Evolutionary conservation across 2,888 invertebrate genomes (phyloP).

Genomic region (Tetanocera ferruginea): DNA sequence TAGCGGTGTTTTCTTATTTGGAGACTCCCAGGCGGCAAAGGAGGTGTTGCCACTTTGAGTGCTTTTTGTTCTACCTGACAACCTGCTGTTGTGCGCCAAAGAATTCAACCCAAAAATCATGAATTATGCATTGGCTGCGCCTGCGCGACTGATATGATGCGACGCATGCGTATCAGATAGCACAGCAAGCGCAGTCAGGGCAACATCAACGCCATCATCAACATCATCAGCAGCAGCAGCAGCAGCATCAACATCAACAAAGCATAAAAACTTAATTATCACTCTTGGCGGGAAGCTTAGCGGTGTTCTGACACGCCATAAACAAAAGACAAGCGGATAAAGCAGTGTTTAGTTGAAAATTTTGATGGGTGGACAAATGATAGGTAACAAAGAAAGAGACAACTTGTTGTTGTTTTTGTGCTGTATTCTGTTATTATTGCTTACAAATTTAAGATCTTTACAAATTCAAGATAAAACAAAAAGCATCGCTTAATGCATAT

Average conservation of each 20-base stretch:
- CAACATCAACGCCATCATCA: background rate
- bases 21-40: slow-evolving; percentile 5
- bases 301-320: too few relatives aligned
- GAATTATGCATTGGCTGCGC: slow-evolving; percentile 24
- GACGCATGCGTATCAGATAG: background rate
- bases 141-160: background rate
- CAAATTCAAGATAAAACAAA: too few relatives aligned
- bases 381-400: too few relatives aligned
- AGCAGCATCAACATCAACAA: background rate
- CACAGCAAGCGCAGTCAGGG: too few relatives aligned
- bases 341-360: too few relatives aligned
- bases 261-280: background rate
- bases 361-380: too few relatives aligned
- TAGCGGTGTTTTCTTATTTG: background rate
- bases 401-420: too few relatives aligned
- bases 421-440: too few relatives aligned
- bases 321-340: too few relatives aligned
- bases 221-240: background rate
- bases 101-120: background rate
- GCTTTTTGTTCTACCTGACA: background rate
- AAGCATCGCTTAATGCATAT: too few relatives aligned
- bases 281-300: too few relatives aligned
- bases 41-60: background rate
- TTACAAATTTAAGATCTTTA: too few relatives aligned
- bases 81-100: background rate